Evolutionary conservation across 2,888 invertebrate species (phyloP).

Genomic region (Nipponacmea schrenckii): DNA sequence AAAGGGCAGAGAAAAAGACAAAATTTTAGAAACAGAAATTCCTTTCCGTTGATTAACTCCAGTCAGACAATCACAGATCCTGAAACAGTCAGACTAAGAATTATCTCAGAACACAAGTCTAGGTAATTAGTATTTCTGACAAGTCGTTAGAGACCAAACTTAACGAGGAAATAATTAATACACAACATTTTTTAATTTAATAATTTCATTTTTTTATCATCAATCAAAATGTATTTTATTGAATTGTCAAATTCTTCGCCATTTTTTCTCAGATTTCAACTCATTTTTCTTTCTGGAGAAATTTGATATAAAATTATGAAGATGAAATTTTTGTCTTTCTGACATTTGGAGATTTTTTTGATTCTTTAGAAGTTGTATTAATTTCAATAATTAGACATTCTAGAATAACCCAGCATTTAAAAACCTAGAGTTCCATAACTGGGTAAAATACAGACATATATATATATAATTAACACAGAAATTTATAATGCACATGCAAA

Average conservation of each 20-base stretch:
- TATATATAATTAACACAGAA: too few relatives aligned
- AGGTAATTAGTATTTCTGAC: neutral
- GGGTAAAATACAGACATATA: too few relatives aligned
- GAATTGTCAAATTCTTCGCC: conserved; percentile 2
- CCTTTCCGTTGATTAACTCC: conserved; percentile 18
- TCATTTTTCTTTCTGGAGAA: neutral
- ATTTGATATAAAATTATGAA: conserved; percentile 4
- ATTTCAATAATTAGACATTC: neutral
- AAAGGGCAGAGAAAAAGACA: neutral
- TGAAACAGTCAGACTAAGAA: neutral
- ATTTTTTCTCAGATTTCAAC: conserved; percentile 6
- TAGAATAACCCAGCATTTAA: too few relatives aligned
- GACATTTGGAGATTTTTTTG: conserved; percentile 11
- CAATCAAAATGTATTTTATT: neutral
- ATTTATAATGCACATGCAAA: too few relatives aligned
- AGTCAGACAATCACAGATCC: conserved; percentile 9
- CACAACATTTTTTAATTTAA: neutral
- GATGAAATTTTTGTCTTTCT: conserved; percentile 10
- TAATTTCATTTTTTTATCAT: too few relatives aligned
- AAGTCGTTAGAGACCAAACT: conserved; percentile 14
- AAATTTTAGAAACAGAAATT: too few relatives aligned
- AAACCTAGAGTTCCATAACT: too few relatives aligned
- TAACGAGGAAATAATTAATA: conserved; percentile 10
- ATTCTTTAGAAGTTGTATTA: conserved; percentile 3
- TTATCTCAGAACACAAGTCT: conserved; percentile 1